A percentile compares a stretch with the other conserved stretches of the same genome.
Evolutionary conservation across 2,113 vertebrate genomes (phyloP).

Genomic region (Nothoprocta perdicaria): DNA sequence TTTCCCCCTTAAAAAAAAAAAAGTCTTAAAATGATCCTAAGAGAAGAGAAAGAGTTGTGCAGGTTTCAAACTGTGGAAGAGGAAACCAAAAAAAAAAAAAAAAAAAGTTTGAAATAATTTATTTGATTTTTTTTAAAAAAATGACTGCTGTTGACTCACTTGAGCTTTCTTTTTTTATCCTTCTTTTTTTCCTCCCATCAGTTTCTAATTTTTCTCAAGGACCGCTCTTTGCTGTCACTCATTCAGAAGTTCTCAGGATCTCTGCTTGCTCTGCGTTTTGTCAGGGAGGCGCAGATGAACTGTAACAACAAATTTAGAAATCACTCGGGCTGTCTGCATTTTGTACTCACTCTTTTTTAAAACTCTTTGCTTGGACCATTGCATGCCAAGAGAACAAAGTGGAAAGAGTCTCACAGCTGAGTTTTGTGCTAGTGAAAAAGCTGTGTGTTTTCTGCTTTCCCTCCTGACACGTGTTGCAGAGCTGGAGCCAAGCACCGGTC

Average conservation of each 20-base stretch:
- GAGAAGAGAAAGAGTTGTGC: background rate
- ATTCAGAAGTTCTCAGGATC: background rate
- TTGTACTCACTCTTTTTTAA: background rate
- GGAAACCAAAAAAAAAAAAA: conserved; percentile 32
- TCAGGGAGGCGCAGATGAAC: background rate
- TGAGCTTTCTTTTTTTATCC: background rate
- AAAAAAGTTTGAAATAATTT: background rate
- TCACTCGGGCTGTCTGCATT: background rate
- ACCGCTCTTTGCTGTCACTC: background rate
- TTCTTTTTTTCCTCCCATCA: background rate
- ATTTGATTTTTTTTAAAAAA: background rate
- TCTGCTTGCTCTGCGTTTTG: background rate
- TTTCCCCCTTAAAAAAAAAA: background rate
- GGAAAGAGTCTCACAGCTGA: background rate
- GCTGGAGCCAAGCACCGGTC: background rate
- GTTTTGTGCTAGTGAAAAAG: background rate
- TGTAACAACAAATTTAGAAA: background rate
- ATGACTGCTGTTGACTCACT: background rate
- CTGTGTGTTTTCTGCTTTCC: background rate
- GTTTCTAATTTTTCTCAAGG: background rate
- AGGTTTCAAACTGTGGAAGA: conserved; percentile 10
- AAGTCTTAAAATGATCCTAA: conserved; percentile 6
- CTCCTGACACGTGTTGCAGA: background rate
- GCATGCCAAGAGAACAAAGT: rapidly evolving
- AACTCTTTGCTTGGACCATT: background rate